Conservation (phyloP, 2,113 vertebrate genomes). For the Hemicordylus capensis region DNA sequence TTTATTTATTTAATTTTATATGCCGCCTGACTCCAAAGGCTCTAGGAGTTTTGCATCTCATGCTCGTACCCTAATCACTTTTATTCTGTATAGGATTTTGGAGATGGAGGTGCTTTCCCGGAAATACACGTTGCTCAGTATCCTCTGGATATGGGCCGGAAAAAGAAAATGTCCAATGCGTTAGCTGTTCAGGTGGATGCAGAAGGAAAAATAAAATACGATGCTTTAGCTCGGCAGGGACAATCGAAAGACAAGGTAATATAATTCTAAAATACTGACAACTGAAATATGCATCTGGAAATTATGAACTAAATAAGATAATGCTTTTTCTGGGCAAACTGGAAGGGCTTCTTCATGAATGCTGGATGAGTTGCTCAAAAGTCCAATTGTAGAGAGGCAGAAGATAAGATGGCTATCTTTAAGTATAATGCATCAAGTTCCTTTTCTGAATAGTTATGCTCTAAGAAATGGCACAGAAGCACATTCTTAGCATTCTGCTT, state of each 20-base stretch:
- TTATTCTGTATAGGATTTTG: conserved; percentile 86
- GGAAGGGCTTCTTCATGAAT: background rate
- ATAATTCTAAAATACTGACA: background rate
- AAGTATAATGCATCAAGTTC: background rate
- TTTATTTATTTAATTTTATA: too few relatives aligned
- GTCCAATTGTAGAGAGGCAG: background rate
- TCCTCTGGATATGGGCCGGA: conserved; percentile 95
- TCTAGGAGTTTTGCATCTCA: background rate
- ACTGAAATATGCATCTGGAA: background rate
- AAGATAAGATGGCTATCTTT: background rate
- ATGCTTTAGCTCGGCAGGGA: conserved; percentile 94
- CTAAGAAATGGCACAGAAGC: background rate
- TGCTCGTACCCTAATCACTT: conserved; percentile 8
- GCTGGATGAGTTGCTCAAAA: background rate
- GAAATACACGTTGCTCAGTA: conserved; percentile 98
- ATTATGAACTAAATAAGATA: background rate
- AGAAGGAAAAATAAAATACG: conserved; percentile 97
- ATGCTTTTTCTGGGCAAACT: background rate
- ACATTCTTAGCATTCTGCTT: background rate
- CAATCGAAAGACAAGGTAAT: conserved; percentile 95
- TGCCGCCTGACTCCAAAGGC: too few relatives aligned
- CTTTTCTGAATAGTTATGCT: background rate
- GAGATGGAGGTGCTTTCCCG: conserved; percentile 97
- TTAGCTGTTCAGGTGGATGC: conserved; percentile 96
- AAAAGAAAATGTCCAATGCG: conserved; percentile 95